phyloP scores from a whole-genome alignment of 2,113 vertebrate species.

The Harpagus bidentatus region DNA sequence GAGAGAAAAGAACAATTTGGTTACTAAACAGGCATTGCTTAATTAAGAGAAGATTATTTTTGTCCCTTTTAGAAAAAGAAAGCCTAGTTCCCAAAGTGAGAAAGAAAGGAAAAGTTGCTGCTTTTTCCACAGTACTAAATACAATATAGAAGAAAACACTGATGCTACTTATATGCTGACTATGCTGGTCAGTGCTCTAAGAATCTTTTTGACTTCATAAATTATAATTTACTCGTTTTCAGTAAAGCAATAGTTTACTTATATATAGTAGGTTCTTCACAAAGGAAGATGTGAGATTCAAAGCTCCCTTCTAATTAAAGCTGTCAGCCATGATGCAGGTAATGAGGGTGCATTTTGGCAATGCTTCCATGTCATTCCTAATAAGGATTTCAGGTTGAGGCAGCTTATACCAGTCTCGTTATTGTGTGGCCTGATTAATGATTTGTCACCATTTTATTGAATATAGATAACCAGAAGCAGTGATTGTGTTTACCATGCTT shows the following conservation, averaged over 20 bases:
- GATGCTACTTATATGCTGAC: background rate
- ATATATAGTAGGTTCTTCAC: background rate
- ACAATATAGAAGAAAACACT: background rate
- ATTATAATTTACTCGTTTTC: background rate
- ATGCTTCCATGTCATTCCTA: background rate
- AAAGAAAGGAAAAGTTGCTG: background rate
- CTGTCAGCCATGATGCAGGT: conserved; percentile 8
- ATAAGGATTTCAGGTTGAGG: conserved; percentile 32
- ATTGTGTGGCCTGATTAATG: conserved; percentile 32
- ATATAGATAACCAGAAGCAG: background rate
- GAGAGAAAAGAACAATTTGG: background rate
- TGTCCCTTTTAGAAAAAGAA: background rate
- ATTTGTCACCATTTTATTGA: conserved; percentile 40
- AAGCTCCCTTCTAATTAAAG: conserved; percentile 17
- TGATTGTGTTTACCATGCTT: background rate
- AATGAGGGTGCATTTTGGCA: background rate
- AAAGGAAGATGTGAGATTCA: background rate
- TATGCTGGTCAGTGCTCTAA: background rate
- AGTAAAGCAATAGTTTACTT: background rate
- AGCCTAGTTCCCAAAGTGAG: background rate
- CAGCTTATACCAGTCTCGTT: background rate
- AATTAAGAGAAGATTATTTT: background rate
- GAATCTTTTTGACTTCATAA: background rate
- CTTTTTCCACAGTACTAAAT: background rate
- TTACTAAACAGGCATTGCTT: background rate